Percentiles rank a stretch among this genome's conserved stretches.
Evolutionary conservation across 2,113 vertebrate species (phyloP).

Genomic region (Progne subis): DNA sequence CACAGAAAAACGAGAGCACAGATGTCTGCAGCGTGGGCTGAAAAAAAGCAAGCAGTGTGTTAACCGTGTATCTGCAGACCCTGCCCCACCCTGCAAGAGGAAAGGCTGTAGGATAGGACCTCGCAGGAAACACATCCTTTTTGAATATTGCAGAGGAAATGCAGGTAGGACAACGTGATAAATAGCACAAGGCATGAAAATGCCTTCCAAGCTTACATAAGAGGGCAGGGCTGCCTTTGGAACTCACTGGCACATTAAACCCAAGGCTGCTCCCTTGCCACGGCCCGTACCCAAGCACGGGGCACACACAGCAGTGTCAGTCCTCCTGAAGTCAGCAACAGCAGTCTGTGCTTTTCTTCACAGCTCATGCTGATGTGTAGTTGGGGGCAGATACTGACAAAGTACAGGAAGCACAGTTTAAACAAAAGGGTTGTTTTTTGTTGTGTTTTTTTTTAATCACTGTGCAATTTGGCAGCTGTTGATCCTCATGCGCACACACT

Average conservation of each 20-base stretch:
- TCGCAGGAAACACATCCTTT: not conserved
- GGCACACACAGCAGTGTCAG: not conserved
- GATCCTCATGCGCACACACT: fast-evolving
- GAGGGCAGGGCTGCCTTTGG: not conserved
- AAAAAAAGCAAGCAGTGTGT: not conserved
- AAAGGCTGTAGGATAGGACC: not conserved
- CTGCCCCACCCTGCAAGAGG: not conserved
- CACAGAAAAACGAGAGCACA: not conserved
- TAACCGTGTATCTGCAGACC: fast-evolving
- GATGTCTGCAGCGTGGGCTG: not conserved
- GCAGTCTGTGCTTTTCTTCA: not conserved
- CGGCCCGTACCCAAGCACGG: not conserved
- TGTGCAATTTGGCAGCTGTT: not conserved
- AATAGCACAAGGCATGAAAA: not conserved
- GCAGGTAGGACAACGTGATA: not conserved
- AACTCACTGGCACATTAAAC: not conserved
- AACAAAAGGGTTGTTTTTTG: not conserved
- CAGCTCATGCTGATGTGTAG: not conserved
- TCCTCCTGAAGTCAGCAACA: not conserved
- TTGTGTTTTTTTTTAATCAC: not conserved
- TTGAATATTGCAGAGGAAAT: not conserved
- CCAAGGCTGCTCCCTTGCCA: not conserved
- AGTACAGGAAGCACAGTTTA: not conserved
- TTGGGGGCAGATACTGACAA: not conserved
- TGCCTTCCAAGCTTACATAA: not conserved